Evolutionary conservation across 2,113 vertebrate genomes (phyloP).

Genomic region (Tragelaphus buxtoni): DNA sequence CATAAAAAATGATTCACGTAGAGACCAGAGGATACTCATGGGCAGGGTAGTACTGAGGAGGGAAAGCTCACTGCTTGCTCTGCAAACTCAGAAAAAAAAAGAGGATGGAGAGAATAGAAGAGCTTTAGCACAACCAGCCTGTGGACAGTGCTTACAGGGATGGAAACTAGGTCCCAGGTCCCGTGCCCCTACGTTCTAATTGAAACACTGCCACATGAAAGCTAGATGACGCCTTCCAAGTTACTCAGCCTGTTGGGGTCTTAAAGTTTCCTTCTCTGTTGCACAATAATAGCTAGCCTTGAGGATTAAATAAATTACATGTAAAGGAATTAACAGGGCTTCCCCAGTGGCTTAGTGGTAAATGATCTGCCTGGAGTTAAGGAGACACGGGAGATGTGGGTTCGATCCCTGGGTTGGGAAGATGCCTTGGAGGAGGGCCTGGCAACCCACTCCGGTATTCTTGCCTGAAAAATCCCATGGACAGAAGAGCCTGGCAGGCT

Average conservation of each 20-base stretch:
- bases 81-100: neutral
- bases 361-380: neutral
- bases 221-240: too few species aligned
- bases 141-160: neutral
- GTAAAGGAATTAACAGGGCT: neutral
- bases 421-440: neutral
- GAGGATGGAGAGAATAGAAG: neutral
- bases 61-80: neutral
- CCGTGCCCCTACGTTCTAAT: fast-evolving
- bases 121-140: neutral
- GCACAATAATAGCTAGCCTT: neutral
- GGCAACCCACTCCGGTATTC: neutral
- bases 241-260: neutral
- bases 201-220: neutral
- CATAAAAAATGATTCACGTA: neutral
- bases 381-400: neutral
- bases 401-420: neutral
- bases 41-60: neutral
- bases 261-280: neutral
- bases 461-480: neutral
- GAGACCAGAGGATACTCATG: neutral
- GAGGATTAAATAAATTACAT: neutral
- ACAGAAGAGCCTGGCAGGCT: neutral
- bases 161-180: neutral
- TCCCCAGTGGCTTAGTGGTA: neutral